These are phyloP conservation scores for Calyptomena viridis DNA, from an alignment of 2,113 vertebrate genomes.

Conservation along the genomic window DNA sequence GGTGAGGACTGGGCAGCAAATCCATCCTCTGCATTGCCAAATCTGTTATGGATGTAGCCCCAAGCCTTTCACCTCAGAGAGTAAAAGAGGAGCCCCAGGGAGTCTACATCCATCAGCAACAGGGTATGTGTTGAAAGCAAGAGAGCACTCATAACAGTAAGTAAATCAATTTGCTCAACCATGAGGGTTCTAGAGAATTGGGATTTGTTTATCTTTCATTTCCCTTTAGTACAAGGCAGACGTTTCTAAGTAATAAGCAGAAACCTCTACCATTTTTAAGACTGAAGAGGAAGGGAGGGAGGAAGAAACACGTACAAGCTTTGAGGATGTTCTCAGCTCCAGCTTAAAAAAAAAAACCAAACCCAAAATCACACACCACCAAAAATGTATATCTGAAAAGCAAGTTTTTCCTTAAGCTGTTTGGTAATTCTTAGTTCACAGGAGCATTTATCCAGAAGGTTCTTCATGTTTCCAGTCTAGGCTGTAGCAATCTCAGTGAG, in stretches of 20 bases:
- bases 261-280: slow-evolving; percentile 10
- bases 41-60: neutral
- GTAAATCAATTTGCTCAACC: neutral
- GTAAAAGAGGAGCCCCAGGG: neutral
- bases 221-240: slow-evolving; percentile 32
- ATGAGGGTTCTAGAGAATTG: neutral
- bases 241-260: slow-evolving; percentile 33
- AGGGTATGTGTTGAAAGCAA: neutral
- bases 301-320: neutral
- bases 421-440: slow-evolving; percentile 40
- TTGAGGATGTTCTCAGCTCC: slow-evolving; percentile 15
- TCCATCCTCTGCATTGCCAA: neutral
- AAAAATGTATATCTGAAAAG: slow-evolving; percentile 20
- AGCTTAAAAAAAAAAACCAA: neutral
- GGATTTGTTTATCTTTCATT: slow-evolving; percentile 39
- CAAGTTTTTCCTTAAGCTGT: slow-evolving; percentile 4
- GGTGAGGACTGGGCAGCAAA: neutral
- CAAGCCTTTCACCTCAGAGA: neutral
- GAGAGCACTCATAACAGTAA: slow-evolving; percentile 7
- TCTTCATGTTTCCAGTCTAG: slow-evolving; percentile 43
- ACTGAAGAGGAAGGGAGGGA: neutral
- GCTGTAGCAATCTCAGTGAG: slow-evolving; percentile 43
- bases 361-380: slow-evolving; percentile 22
- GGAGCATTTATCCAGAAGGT: slow-evolving; percentile 36
- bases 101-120: neutral